Conservation (phyloP, 2,797 vertebrate genomes). For the Pseudochaenichthys georgianus region DNA sequence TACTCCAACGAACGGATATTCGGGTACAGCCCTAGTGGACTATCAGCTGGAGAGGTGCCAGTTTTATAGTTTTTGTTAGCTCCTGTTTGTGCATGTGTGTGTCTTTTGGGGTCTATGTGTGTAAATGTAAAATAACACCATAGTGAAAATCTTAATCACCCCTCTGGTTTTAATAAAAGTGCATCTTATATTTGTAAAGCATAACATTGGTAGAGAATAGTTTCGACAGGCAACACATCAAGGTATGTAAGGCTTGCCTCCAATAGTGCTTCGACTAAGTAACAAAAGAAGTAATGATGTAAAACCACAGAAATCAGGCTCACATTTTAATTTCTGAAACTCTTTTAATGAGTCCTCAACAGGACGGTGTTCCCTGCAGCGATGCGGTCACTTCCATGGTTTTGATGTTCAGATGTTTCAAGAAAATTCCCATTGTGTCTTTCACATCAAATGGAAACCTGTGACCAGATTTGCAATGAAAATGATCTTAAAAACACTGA, state of each 20-base stretch:
- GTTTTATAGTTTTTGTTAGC: too few relatives aligned
- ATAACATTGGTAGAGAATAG: not conserved
- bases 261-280: not conserved
- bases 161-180: too few relatives aligned
- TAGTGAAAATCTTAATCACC: too few relatives aligned
- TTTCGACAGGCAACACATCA: not conserved
- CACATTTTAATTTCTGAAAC: not conserved
- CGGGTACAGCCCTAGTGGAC: too few relatives aligned
- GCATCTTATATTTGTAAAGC: too few relatives aligned
- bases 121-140: too few relatives aligned
- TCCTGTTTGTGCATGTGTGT: too few relatives aligned
- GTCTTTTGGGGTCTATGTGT: too few relatives aligned
- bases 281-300: conserved; percentile 1
- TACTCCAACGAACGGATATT: too few relatives aligned
- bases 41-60: too few relatives aligned
- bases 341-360: not conserved
- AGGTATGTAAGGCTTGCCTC: not conserved
- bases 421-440: conserved; percentile 6
- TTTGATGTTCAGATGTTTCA: not conserved
- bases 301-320: not conserved
- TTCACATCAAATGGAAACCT: conserved; percentile 16
- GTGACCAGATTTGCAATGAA: conserved; percentile 4
- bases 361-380: not conserved
- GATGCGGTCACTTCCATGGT: not conserved
- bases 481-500: not conserved